A percentile compares a stretch with the other conserved stretches of the same genome.
These are phyloP conservation scores for Sitophilus oryzae DNA, from an alignment of 1,140 invertebrate genomes.

Conservation along the genomic window DNA sequence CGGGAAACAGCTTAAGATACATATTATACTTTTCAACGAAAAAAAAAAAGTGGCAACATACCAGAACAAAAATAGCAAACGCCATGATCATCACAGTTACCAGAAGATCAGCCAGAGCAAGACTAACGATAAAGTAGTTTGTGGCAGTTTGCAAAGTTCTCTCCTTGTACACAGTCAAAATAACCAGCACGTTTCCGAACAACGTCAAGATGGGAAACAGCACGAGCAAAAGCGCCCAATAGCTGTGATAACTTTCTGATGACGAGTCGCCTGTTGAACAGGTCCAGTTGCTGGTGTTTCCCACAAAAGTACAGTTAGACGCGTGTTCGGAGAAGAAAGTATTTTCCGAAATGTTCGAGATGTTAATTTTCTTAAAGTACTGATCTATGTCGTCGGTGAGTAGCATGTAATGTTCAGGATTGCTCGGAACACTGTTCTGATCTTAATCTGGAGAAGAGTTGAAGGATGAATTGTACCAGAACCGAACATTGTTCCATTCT, in stretches of 20 bases:
- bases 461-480: constrained; percentile 28
- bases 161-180: constrained; percentile 88
- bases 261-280: constrained; percentile 17
- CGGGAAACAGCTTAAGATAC: too few relatives aligned
- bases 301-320: constrained; percentile 31
- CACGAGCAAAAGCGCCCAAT: constrained; percentile 57
- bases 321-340: constrained; percentile 26
- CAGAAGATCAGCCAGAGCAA: constrained; percentile 94
- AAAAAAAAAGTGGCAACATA: too few relatives aligned
- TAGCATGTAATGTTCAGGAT: constrained; percentile 35
- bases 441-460: constrained; percentile 13
- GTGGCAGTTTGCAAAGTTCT: constrained; percentile 88
- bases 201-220: constrained; percentile 90
- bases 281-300: constrained; percentile 33
- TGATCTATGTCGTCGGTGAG: constrained; percentile 41
- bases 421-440: constrained; percentile 8
- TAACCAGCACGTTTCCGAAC: constrained; percentile 96
- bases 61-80: constrained; percentile 83
- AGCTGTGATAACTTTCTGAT: constrained; percentile 30
- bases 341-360: constrained; percentile 29
- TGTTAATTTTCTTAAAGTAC: constrained; percentile 39
- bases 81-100: constrained; percentile 98
- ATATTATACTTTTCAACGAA: too few relatives aligned
- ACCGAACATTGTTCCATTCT: constrained; percentile 11
- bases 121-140: constrained; percentile 97